phyloP scores from a whole-genome alignment of 2,797 vertebrate species.

The Gadopsis bispinosus region DNA sequence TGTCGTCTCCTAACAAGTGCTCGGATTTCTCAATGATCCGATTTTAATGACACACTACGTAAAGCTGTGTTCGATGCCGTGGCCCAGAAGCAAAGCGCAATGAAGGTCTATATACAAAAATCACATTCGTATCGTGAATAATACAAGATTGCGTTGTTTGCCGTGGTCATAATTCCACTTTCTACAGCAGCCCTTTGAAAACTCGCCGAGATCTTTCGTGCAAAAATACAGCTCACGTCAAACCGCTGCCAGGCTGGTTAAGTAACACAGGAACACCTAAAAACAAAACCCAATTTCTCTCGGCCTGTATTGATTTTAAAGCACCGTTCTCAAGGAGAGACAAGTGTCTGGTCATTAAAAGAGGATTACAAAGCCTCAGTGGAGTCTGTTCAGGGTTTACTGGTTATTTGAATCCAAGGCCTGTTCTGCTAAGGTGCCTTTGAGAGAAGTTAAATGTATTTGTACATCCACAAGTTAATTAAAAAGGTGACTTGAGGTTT shows the following conservation, averaged over 20 bases:
- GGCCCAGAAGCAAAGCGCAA: constrained; percentile 22
- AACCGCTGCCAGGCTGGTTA: constrained; percentile 25
- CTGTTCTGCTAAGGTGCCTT: neutral
- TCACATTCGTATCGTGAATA: constrained; percentile 31
- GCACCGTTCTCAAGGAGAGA: constrained; percentile 16
- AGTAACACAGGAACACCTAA: constrained; percentile 4
- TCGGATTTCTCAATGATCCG: constrained; percentile 30
- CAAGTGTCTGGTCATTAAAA: constrained; percentile 16
- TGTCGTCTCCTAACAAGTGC: neutral
- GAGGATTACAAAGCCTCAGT: constrained; percentile 7
- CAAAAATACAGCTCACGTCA: neutral
- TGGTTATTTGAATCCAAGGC: neutral
- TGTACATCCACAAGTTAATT: neutral
- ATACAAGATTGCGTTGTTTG: constrained; percentile 12
- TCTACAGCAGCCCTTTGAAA: neutral
- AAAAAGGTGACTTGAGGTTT: neutral
- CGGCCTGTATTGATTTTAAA: constrained; percentile 5
- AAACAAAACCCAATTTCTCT: constrained; percentile 3
- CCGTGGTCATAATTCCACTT: constrained; percentile 3
- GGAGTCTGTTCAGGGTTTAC: constrained; percentile 3
- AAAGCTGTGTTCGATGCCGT: constrained; percentile 36
- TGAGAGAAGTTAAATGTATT: neutral
- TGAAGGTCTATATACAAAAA: constrained; percentile 14
- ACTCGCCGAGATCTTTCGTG: neutral
- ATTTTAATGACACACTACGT: constrained; percentile 25